Conservation (phyloP, 2,888 invertebrate genomes). For the Meteorus colon region DNA sequence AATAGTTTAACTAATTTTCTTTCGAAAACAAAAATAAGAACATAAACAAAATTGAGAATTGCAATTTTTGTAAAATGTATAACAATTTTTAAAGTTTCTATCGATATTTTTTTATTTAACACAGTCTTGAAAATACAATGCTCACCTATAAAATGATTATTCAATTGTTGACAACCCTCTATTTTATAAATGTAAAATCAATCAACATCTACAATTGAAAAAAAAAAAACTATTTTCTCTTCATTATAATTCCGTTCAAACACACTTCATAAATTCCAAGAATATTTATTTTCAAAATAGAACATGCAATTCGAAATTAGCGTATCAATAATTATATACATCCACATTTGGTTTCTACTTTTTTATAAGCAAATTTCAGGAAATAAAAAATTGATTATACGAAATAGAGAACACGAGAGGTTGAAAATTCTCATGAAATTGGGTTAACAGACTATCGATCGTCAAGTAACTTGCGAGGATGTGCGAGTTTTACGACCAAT, state of each 20-base stretch:
- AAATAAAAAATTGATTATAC: slow-evolving; percentile 29
- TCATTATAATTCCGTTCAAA: no score
- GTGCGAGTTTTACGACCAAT: slow-evolving; percentile 16
- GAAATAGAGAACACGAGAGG: slow-evolving; percentile 33
- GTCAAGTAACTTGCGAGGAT: slow-evolving; percentile 43
- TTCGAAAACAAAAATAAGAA: no score
- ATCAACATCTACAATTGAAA: no score
- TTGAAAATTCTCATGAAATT: slow-evolving; percentile 52
- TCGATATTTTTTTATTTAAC: no score
- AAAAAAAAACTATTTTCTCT: no score
- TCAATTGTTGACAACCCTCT: no score
- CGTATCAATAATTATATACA: background rate
- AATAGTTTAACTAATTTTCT: slow-evolving; percentile 1
- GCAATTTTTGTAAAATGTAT: background rate
- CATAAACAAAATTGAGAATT: slow-evolving; percentile 13
- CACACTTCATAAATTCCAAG: no score
- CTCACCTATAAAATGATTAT: background rate
- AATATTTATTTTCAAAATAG: no score
- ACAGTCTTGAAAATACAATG: no score
- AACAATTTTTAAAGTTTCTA: no score
- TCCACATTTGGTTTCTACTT: no score
- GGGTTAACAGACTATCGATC: slow-evolving; percentile 56
- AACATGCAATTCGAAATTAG: background rate
- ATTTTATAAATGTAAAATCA: no score
- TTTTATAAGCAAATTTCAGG: background rate